These are phyloP conservation scores for Palythoa heliodiscus DNA, from an alignment of 92 coral and sea anemone species.

Conservation along the genomic window DNA sequence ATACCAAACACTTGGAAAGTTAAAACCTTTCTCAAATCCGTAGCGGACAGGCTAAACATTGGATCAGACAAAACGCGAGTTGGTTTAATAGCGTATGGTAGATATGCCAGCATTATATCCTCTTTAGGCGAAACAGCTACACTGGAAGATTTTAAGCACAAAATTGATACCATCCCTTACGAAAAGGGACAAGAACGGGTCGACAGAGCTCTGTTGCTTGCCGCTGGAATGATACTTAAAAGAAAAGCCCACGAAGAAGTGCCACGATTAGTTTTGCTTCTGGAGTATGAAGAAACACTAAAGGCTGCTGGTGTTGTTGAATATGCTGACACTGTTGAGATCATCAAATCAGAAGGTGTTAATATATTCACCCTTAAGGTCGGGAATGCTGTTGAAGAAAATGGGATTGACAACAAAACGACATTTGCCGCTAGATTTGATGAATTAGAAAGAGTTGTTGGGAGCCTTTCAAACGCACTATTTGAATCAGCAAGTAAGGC, in stretches of 20 bases:
- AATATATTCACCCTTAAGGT: background rate
- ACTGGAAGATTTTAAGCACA: slow-evolving; percentile 15
- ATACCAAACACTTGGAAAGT: background rate
- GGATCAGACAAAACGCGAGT: background rate
- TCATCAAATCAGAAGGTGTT: background rate
- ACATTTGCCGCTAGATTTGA: background rate
- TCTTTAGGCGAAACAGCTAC: slow-evolving; percentile 10
- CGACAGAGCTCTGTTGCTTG: slow-evolving; percentile 24
- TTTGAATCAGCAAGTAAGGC: slow-evolving; percentile 12
- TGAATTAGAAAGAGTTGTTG: background rate
- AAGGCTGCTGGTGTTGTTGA: background rate
- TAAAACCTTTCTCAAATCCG: slow-evolving; percentile 3
- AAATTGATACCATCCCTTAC: slow-evolving; percentile 1
- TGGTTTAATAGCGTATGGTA: slow-evolving; percentile 11
- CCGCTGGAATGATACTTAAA: background rate
- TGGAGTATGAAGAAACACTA: background rate
- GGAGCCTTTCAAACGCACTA: background rate
- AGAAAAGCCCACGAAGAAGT: background rate
- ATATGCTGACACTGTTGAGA: background rate
- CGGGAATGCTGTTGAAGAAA: background rate
- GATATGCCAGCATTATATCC: slow-evolving; percentile 13
- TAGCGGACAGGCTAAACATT: slow-evolving; percentile 2
- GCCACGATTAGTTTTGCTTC: slow-evolving; percentile 3
- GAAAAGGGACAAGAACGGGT: slow-evolving; percentile 30
- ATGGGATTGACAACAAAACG: background rate